A percentile compares a stretch with the other conserved stretches of the same genome.
phyloP scores from a whole-genome alignment of 2,888 invertebrate genomes.

The Diaprepes abbreviatus region DNA sequence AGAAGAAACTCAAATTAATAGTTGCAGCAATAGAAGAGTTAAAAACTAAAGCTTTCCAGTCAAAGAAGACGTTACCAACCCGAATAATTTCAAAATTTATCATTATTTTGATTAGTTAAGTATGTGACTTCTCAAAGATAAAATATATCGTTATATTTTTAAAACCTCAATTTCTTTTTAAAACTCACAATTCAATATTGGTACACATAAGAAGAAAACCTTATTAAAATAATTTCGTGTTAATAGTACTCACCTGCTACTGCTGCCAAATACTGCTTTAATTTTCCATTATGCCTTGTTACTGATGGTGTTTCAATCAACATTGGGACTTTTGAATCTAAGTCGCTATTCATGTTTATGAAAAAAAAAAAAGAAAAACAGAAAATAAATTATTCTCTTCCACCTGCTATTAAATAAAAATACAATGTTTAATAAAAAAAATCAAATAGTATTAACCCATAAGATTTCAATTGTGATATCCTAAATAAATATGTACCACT shows the following conservation, averaged over 20 bases:
- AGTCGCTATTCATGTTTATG: background rate
- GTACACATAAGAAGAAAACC: no score
- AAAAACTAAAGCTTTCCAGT: no score
- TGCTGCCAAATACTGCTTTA: constrained; percentile 22
- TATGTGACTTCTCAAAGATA: no score
- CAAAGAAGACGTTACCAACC: no score
- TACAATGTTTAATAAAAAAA: background rate
- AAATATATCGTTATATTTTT: no score
- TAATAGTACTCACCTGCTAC: constrained; percentile 10
- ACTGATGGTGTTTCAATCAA: constrained; percentile 7
- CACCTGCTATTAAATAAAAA: background rate
- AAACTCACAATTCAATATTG: no score
- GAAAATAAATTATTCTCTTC: background rate
- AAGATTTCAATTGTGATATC: constrained; percentile 11
- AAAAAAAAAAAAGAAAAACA: background rate
- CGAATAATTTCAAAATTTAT: no score
- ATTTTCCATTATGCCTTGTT: background rate
- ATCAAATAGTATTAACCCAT: background rate
- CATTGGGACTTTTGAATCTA: constrained; percentile 8
- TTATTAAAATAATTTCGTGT: no score
- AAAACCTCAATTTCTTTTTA: no score
- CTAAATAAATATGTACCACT: constrained; percentile 19
- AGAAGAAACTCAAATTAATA: no score
- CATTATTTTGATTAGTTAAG: no score
- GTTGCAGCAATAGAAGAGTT: no score